Percentiles rank a stretch among this genome's conserved stretches.
Conservation (phyloP, 2,888 invertebrate species). For the Drosophila anomalata region DNA sequence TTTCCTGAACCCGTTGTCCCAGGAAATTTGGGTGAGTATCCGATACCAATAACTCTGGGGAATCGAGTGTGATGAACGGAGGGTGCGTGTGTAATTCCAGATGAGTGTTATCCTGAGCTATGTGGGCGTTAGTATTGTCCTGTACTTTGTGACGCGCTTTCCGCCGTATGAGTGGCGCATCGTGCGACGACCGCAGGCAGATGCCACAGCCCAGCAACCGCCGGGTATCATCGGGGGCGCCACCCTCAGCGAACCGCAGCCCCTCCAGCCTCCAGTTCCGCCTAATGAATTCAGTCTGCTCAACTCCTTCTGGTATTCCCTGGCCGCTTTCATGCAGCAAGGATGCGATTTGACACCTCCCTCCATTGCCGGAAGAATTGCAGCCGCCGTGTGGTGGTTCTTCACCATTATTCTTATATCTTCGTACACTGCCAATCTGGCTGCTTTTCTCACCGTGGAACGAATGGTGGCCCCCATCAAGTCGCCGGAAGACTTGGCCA, state of each 20-base stretch:
- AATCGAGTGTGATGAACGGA: not conserved
- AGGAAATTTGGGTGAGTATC: slow-evolving; percentile 96
- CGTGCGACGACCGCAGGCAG: slow-evolving; percentile 82
- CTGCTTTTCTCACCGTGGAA: slow-evolving; percentile 98
- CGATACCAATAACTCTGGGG: not conserved
- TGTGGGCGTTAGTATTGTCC: slow-evolving; percentile 97
- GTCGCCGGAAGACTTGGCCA: slow-evolving; percentile 94
- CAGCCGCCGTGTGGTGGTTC: slow-evolving; percentile 99
- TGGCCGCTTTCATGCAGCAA: slow-evolving; percentile 99
- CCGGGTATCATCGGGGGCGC: slow-evolving; percentile 81
- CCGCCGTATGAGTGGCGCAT: slow-evolving; percentile 99
- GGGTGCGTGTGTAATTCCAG: slow-evolving; percentile 75
- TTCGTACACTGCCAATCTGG: slow-evolving; percentile 99
- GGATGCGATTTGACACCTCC: slow-evolving; percentile 98
- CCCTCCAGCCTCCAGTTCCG: slow-evolving; percentile 43
- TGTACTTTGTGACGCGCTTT: slow-evolving; percentile 98
- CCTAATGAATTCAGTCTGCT: slow-evolving; percentile 95
- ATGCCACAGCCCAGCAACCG: slow-evolving; percentile 71
- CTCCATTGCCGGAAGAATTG: slow-evolving; percentile 90
- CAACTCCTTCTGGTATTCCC: slow-evolving; percentile 98
- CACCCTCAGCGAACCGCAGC: slow-evolving; percentile 41
- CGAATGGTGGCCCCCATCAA: slow-evolving; percentile 97
- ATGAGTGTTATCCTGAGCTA: slow-evolving; percentile 94
- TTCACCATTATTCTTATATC: slow-evolving; percentile 99
- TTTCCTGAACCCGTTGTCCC: slow-evolving; percentile 97